These are phyloP conservation scores for Urocitellus parryii DNA, from an alignment of 2,113 vertebrate species.

Conservation along the genomic window DNA sequence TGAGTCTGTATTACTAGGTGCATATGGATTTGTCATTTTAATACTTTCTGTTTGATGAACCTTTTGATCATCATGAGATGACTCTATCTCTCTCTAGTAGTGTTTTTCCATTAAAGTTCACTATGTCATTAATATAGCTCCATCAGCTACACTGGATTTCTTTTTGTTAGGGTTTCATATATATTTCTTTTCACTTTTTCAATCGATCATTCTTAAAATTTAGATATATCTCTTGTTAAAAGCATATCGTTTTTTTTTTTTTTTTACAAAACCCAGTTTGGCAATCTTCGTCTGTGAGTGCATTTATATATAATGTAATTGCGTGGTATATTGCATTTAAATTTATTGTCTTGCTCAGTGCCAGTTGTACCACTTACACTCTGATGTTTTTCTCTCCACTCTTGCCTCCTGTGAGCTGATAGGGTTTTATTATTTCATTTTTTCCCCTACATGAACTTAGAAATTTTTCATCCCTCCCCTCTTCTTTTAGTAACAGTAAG, in stretches of 20 bases:
- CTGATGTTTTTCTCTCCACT: neutral
- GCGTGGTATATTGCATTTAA: neutral
- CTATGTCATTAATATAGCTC: neutral
- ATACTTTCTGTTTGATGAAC: neutral
- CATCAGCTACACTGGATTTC: neutral
- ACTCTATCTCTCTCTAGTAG: neutral
- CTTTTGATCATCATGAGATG: neutral
- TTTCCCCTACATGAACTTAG: neutral
- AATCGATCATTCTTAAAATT: neutral
- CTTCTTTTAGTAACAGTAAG: neutral
- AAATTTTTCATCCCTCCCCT: neutral
- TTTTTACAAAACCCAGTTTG: neutral
- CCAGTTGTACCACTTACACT: accelerated
- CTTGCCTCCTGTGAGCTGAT: neutral
- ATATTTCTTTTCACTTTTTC: neutral
- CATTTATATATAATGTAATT: neutral
- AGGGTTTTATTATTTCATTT: neutral
- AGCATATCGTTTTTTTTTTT: neutral
- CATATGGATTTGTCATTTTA: neutral
- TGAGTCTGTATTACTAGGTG: neutral
- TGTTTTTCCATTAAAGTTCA: neutral
- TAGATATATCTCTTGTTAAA: neutral
- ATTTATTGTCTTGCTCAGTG: neutral
- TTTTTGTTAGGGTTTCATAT: neutral
- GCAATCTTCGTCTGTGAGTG: neutral